A percentile compares a stretch with the other conserved stretches of the same genome.
Conservation (phyloP, 2,797 vertebrate genomes). For the Erethizon dorsatum region DNA sequence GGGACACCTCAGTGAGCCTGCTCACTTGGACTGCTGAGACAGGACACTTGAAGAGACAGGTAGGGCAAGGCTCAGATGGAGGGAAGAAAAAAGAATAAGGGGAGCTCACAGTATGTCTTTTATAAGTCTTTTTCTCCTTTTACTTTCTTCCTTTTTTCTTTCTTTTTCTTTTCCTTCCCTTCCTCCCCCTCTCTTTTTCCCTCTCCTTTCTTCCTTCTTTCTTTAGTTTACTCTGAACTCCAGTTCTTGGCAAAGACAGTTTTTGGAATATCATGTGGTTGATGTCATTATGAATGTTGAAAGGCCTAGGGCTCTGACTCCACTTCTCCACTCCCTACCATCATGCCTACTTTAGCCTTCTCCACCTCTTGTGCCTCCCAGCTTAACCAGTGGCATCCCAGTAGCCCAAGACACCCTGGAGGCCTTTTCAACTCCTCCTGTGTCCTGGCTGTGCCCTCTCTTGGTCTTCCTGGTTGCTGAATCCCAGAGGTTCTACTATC, state of each 20-base stretch:
- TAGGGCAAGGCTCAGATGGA: background rate
- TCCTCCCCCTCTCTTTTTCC: accelerated
- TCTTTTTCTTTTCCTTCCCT: too few relatives aligned
- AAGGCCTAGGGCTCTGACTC: too few relatives aligned
- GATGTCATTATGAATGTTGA: background rate
- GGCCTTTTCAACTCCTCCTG: background rate
- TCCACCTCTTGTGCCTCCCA: background rate
- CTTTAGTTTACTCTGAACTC: background rate
- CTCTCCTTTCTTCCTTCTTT: background rate
- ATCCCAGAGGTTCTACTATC: background rate
- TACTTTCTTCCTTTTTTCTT: background rate
- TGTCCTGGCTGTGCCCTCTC: background rate
- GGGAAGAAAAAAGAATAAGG: background rate
- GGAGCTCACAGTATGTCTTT: background rate
- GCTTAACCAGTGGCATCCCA: background rate
- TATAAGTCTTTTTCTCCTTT: background rate
- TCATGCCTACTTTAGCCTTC: background rate
- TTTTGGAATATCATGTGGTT: background rate
- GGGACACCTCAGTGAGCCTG: background rate
- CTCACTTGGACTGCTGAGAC: background rate
- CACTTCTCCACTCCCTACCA: accelerated
- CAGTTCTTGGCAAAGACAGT: background rate
- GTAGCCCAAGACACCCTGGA: background rate
- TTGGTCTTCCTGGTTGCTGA: background rate
- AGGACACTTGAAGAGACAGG: background rate